These are phyloP conservation scores for Peromyscus leucopus DNA, from an alignment of 2,113 vertebrate genomes.

Conservation along the genomic window DNA sequence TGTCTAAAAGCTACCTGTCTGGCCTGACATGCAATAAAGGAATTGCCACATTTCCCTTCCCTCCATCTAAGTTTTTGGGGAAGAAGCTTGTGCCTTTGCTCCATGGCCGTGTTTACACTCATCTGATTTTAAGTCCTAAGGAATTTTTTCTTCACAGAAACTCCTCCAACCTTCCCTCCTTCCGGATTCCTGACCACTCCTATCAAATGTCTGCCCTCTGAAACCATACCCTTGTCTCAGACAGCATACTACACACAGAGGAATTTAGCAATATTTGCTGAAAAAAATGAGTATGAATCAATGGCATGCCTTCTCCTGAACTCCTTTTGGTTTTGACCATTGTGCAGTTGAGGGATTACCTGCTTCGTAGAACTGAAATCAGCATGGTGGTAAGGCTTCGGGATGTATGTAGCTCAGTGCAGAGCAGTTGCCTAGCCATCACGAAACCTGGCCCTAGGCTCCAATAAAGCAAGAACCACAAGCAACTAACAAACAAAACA, in stretches of 20 bases:
- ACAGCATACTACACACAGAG: background rate
- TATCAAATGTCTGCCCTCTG: background rate
- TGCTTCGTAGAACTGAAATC: background rate
- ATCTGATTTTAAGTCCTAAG: background rate
- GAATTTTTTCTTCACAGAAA: background rate
- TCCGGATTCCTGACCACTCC: background rate
- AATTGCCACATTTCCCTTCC: background rate
- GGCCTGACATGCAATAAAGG: background rate
- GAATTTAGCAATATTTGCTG: background rate
- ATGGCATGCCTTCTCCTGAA: background rate
- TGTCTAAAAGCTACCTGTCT: background rate
- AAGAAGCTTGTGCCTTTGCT: background rate
- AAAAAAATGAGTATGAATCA: background rate
- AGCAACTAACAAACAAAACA: background rate
- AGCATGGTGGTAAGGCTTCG: background rate
- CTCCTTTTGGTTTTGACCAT: background rate
- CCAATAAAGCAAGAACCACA: background rate
- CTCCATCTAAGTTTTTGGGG: background rate
- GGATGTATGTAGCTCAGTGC: fast-evolving
- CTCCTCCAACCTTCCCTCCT: background rate
- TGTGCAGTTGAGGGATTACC: background rate
- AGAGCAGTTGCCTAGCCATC: background rate
- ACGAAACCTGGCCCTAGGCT: background rate
- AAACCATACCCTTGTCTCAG: background rate
- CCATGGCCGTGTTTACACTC: background rate